Evolutionary conservation across 2,888 invertebrate species (phyloP), one percentile per base, ranked within the genome.

Genomic region (Yponomeuta malinellus): DNA sequence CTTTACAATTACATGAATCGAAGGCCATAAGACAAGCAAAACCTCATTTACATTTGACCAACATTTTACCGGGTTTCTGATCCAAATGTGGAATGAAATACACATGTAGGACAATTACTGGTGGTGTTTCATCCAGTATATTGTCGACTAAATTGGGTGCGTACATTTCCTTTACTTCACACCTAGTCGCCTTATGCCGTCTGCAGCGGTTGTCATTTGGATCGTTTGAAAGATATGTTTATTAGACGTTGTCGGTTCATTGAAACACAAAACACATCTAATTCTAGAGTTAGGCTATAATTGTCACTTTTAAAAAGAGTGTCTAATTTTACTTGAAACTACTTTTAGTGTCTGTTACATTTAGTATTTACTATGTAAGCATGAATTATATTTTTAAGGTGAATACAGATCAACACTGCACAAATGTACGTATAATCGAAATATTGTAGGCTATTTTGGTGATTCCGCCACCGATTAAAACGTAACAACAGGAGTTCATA

Each of bases 381-480:
- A 8, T 43, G 6, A 43, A 43, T 43, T 3, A 43, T 43, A 43
- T 43, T 43, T 43, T 43, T 43, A 43, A 43, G 43, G 43, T 43
- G 1, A 15, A 59, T 59, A 59, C 3, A 59, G 52, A 59, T 12
- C 15, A 5, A 3, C 15, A 15, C 15, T 59, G 15, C 12, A 59
- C 52, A 59, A 59, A 15, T 59, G 15, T 23, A 23, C 23, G 23
- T 12, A 59, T 15, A 33, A 31, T 66, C 31, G 66, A 33, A 66
- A 66, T 33, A 37, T 68, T 23, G 29, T 72, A 77, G 83, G 90
- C 87, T 90, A 90, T 90, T 90, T 90, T 85, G 83, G 90, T 89
- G 86, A 86, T 85, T 83, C 84, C 84, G 84, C 82, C 83, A 86
- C 88, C 90, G 90, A 89, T 90, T 90, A 90, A 89, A 87, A 86